Evolutionary conservation across 2,113 vertebrate species (phyloP).

Genomic region (Thermophis baileyi): DNA sequence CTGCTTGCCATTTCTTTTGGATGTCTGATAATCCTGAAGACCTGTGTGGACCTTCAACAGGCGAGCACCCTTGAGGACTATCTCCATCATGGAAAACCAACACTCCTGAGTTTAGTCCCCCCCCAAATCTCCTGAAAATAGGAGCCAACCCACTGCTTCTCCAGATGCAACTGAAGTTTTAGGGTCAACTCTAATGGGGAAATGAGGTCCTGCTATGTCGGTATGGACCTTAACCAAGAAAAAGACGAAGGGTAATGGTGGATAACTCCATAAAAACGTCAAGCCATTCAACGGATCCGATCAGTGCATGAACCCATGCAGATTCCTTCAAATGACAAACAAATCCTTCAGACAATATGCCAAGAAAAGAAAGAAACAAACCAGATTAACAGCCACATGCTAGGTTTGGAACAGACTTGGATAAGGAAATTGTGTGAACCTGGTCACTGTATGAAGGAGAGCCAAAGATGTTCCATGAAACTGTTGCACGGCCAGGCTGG

Average conservation of each 20-base stretch:
- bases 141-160: background rate
- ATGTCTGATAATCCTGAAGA: background rate
- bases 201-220: background rate
- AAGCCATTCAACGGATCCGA: background rate
- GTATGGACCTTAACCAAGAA: background rate
- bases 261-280: background rate
- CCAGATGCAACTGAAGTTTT: background rate
- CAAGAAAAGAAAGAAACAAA: background rate
- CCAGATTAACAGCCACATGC: background rate
- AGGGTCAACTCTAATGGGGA: background rate
- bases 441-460: background rate
- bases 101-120: background rate
- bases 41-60: background rate
- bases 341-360: background rate
- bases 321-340: background rate
- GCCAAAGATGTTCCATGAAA: background rate
- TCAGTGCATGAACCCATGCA: background rate
- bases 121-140: background rate
- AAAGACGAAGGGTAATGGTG: background rate
- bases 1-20: background rate
- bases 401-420: background rate
- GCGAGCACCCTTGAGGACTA: background rate
- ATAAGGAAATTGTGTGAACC: background rate
- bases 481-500: too few relatives aligned
- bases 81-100: background rate